Conservation (phyloP, 2,797 vertebrate genomes). For the Micrastur ruficollis region DNA sequence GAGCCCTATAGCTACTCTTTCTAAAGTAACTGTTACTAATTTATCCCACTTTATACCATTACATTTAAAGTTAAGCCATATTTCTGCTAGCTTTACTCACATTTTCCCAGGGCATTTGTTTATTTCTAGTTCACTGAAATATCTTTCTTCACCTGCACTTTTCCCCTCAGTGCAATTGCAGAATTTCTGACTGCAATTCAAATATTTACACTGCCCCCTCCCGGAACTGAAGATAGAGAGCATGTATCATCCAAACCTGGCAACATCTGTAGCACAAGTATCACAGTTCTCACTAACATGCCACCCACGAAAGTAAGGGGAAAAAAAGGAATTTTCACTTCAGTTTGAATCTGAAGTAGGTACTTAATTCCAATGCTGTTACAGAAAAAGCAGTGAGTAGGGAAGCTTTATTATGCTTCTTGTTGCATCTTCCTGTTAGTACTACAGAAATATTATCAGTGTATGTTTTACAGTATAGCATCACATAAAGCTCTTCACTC, state of each 20-base stretch:
- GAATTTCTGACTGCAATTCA: background rate
- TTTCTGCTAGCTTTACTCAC: background rate
- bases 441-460: background rate
- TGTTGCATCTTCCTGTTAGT: background rate
- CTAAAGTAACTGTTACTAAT: background rate
- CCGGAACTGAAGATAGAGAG: background rate
- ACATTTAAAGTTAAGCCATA: background rate
- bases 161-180: background rate
- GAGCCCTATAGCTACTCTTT: background rate
- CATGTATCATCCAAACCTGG: background rate
- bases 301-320: background rate
- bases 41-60: background rate
- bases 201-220: constrained; percentile 22
- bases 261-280: background rate
- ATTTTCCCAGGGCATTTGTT: background rate
- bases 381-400: background rate
- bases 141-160: background rate
- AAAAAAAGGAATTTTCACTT: background rate
- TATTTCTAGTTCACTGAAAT: background rate
- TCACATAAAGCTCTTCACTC: background rate
- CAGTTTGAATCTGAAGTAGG: background rate
- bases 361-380: background rate
- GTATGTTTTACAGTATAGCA: rapidly evolving
- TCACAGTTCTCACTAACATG: background rate
- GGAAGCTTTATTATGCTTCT: background rate